These are phyloP conservation scores for Tyto alba DNA, from an alignment of 2,113 vertebrate species.

Conservation along the genomic window DNA sequence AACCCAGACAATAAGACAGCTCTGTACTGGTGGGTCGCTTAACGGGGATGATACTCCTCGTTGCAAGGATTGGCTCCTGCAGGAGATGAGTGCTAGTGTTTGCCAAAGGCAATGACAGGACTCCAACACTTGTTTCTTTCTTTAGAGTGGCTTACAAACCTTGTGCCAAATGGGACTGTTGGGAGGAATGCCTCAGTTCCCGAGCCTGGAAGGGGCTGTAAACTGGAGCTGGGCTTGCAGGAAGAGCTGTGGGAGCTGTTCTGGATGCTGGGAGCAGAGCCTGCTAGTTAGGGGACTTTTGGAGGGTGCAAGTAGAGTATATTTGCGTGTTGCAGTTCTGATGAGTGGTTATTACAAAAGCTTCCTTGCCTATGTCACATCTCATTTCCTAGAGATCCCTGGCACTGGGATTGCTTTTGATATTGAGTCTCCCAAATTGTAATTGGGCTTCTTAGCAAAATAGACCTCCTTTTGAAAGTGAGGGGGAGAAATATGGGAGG, in stretches of 20 bases:
- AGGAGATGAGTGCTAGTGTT: background rate
- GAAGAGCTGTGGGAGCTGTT: background rate
- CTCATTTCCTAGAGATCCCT: background rate
- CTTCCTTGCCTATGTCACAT: background rate
- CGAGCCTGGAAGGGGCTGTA: background rate
- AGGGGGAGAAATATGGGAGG: background rate
- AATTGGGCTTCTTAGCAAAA: background rate
- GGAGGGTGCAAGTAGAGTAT: background rate
- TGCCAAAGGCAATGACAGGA: background rate
- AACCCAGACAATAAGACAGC: background rate
- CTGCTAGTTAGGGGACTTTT: background rate
- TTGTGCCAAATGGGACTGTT: background rate
- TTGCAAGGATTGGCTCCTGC: background rate
- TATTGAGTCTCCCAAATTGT: background rate
- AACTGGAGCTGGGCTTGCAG: background rate
- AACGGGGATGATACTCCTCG: accelerated
- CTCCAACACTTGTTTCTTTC: background rate
- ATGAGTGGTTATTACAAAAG: background rate
- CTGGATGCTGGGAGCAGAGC: background rate
- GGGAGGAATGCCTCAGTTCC: background rate
- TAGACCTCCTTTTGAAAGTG: background rate
- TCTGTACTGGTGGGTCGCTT: background rate
- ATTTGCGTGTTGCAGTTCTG: background rate
- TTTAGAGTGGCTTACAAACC: background rate
- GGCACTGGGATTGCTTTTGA: background rate